Evolutionary conservation across 2,797 vertebrate species (phyloP), one percentile per base, ranked within the genome.

Genomic region (Arrhamphus sclerolepis): DNA sequence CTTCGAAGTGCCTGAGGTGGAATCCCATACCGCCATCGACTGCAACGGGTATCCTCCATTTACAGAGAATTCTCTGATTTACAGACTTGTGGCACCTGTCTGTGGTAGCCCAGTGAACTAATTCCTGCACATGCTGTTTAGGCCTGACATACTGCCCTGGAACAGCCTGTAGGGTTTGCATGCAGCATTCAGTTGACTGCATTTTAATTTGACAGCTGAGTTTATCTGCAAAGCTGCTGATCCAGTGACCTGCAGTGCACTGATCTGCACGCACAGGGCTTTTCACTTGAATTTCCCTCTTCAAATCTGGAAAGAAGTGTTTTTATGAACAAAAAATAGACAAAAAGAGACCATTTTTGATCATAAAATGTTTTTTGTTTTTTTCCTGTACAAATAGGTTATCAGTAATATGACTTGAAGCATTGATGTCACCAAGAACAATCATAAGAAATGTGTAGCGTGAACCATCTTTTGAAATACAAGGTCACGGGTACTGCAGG

Each of bases 71-170:
- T 56, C 18, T 41, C 52, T 59, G 21, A 22, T 62, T 57, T 40
- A 47, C 55, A 47, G 26, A 39, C 48, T 34, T 42, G 24, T n/a
- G 22, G 75, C 68, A 70, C 51, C 59, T 55, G 24, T 57, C 41
- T 44, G 52, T 68, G 65, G 54, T 61, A 70, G 56, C 58, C 59
- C 20, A 47, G 62, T 61, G 44, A 81, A 70, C 75, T 81, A 61
- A 77, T 80, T 77, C 70, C 42, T 38, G 14, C 31, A 21, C 31
- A 55, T 31, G 46, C 57, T 56, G 43, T 68, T 64, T 21, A 55
- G 55, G 28, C 24, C 61, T 78, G 84, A 89, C 81, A 83, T 43
- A 73, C 72, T 83, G 66, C 70, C 77, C 85, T 68, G 49, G 56
- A 77, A 74, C 60, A 72, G 73, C 18, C 56, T 7, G 46, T 58